phyloP scores from a whole-genome alignment of 2,113 vertebrate species.

The Pitta sordida region DNA sequence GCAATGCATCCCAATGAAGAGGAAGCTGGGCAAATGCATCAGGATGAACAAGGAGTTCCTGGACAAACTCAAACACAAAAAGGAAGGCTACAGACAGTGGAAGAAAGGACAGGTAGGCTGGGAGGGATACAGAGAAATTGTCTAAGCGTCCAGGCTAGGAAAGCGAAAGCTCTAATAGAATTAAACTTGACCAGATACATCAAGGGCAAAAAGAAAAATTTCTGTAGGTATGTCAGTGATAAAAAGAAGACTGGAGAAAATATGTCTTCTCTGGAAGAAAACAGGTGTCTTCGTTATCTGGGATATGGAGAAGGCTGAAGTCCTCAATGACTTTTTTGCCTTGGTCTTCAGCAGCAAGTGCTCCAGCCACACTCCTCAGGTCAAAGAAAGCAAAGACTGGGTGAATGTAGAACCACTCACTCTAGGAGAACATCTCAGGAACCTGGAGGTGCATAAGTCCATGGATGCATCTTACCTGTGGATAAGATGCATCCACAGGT shows the following conservation, averaged over 20 bases:
- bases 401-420: background rate
- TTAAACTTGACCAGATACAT: background rate
- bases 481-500: background rate
- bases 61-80: background rate
- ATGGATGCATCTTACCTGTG: too few species aligned
- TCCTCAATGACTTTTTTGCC: background rate
- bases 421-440: background rate
- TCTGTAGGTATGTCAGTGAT: background rate
- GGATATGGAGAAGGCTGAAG: background rate
- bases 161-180: background rate
- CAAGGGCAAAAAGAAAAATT: background rate
- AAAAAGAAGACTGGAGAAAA: background rate
- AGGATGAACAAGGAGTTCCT: background rate
- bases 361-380: background rate
- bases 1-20: background rate
- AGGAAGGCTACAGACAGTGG: background rate
- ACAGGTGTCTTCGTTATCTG: background rate
- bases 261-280: background rate
- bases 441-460: background rate
- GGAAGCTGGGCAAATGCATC: background rate
- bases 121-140: background rate
- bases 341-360: background rate
- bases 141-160: background rate
- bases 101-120: background rate
- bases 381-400: background rate